phyloP scores from a whole-genome alignment of 2,797 vertebrate species.

The Phoebastria nigripes region DNA sequence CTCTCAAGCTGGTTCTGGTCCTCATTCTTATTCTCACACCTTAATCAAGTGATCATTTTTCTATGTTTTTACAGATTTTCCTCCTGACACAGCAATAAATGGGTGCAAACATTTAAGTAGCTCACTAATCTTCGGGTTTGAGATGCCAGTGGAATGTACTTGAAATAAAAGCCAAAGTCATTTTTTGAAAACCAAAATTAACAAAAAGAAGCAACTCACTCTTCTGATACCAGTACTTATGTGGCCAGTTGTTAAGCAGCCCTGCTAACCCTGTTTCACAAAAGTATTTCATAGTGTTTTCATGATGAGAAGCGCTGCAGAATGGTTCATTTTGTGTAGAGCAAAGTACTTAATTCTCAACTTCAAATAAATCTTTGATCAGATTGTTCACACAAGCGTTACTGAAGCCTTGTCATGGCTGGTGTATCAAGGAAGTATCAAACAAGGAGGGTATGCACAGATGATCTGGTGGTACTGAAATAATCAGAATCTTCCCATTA shows the following conservation, averaged over 20 bases:
- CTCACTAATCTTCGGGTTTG: not conserved
- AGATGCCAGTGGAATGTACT: not conserved
- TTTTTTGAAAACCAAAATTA: not conserved
- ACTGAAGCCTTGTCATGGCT: not conserved
- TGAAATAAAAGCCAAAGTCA: not conserved
- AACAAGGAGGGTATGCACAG: not conserved
- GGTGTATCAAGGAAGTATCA: not conserved
- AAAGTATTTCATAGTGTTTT: not conserved
- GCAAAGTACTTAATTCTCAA: not conserved
- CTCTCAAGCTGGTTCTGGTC: not conserved
- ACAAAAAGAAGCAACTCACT: not conserved
- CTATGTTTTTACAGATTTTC: not conserved
- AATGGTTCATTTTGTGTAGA: not conserved
- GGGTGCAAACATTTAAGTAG: not conserved
- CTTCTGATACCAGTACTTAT: not conserved
- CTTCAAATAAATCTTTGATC: not conserved
- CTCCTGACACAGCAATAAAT: not conserved
- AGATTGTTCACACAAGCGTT: not conserved
- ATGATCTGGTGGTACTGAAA: not conserved
- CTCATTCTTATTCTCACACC: not conserved
- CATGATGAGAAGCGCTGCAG: not conserved
- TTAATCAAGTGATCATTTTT: not conserved
- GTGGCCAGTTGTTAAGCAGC: not conserved
- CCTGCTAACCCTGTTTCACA: not conserved
- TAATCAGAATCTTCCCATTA: not conserved